phyloP scores from a whole-genome alignment of 64 coral and sea anemone species.

The Pachyseris speciosa region DNA sequence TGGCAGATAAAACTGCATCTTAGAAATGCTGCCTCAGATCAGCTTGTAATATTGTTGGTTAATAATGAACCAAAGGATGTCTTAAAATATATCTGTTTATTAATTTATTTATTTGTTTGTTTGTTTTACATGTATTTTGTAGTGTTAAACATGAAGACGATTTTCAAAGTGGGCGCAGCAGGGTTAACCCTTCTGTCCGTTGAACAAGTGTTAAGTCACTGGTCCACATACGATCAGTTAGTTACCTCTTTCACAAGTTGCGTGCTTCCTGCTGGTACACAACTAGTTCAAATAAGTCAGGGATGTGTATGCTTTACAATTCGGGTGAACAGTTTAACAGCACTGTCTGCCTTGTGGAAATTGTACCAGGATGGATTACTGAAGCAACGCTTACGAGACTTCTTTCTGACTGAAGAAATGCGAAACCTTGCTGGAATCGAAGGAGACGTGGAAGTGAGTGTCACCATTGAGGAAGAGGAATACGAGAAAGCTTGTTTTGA shows the following conservation, averaged over 20 bases:
- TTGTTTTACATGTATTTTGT: no score
- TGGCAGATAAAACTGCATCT: no score
- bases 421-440: not conserved
- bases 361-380: slow-evolving; percentile 6
- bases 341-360: not conserved
- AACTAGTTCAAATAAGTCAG: not conserved
- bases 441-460: not conserved
- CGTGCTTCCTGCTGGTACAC: not conserved
- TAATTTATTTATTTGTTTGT: no score
- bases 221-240: not conserved
- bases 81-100: no score
- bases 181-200: not conserved
- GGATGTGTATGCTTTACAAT: not conserved
- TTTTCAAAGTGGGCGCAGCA: not conserved
- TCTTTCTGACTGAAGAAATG: not conserved
- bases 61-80: no score
- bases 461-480: not conserved
- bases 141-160: not conserved
- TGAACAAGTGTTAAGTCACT: not conserved
- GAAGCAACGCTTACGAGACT: not conserved
- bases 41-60: no score
- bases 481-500: not conserved
- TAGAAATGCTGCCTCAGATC: no score
- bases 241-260: not conserved
- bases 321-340: not conserved